Conservation (phyloP, 2,113 vertebrate species). For the Anguilla japonica region DNA sequence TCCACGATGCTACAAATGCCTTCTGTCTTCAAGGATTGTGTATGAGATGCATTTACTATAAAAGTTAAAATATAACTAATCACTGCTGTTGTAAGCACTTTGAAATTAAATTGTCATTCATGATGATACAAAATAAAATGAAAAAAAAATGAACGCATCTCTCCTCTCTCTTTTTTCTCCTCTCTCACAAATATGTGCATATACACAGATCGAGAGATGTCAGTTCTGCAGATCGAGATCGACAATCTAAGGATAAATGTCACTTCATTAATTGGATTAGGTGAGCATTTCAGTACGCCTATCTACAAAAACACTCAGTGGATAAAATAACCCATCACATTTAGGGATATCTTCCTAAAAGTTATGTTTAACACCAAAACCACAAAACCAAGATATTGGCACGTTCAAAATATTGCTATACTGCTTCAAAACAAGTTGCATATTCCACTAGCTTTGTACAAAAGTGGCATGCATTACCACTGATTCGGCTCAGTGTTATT, state of each 20-base stretch:
- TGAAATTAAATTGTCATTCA: background rate
- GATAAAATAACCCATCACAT: background rate
- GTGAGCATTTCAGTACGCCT: background rate
- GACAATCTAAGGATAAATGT: background rate
- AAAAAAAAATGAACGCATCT: background rate
- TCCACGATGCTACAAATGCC: too few species aligned
- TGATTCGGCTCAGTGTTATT: too few species aligned
- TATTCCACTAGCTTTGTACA: too few species aligned
- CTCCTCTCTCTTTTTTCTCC: background rate
- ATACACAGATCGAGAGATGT: background rate
- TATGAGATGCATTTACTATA: too few species aligned
- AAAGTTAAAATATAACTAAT: too few species aligned
- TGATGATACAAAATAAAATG: background rate
- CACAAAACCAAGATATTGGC: too few species aligned
- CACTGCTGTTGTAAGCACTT: background rate
- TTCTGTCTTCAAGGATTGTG: too few species aligned
- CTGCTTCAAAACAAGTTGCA: too few species aligned
- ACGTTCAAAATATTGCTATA: too few species aligned
- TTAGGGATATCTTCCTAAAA: too few species aligned
- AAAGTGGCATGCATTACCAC: too few species aligned
- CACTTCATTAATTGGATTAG: background rate
- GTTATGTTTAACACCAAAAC: too few species aligned
- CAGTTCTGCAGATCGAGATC: background rate
- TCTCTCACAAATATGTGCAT: background rate
- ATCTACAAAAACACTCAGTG: background rate